Conservation (phyloP, 2,888 invertebrate genomes). For the Xiphydria camelus region DNA sequence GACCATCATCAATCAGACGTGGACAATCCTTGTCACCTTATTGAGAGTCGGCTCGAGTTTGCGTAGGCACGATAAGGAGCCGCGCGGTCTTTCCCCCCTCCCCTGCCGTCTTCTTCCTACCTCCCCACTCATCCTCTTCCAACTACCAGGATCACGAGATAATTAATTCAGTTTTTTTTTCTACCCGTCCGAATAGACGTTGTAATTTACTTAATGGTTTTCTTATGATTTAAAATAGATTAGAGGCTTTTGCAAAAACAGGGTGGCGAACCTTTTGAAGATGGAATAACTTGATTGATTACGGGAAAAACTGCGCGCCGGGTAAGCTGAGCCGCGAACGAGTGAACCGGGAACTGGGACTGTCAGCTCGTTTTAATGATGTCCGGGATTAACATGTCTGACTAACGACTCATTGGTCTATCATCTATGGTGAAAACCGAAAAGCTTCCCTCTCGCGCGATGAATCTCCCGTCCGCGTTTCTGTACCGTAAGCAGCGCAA, state of each 20-base stretch:
- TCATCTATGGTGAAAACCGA: too few relatives aligned
- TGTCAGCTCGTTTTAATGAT: constrained; percentile 33
- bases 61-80: not conserved
- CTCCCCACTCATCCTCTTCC: not conserved
- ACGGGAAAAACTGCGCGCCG: constrained; percentile 17
- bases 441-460: too few relatives aligned
- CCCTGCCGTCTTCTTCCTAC: constrained; percentile 1
- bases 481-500: too few relatives aligned
- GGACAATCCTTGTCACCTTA: not conserved
- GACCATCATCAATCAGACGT: not conserved
- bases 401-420: constrained; percentile 35
- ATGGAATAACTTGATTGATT: constrained; percentile 40
- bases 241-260: constrained; percentile 23
- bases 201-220: constrained; percentile 31
- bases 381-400: constrained; percentile 40
- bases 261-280: constrained; percentile 24
- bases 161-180: constrained; percentile 13
- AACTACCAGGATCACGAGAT: constrained; percentile 3
- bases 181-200: constrained; percentile 1
- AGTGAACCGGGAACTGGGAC: constrained; percentile 23
- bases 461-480: too few relatives aligned
- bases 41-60: not conserved
- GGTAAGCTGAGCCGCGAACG: constrained; percentile 2
- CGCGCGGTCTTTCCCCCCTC: too few relatives aligned
- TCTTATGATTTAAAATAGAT: constrained; percentile 28